Base-by-base conservation (phyloP, 2,797 vertebrate species). In the Etheostoma nigrum region DNA sequence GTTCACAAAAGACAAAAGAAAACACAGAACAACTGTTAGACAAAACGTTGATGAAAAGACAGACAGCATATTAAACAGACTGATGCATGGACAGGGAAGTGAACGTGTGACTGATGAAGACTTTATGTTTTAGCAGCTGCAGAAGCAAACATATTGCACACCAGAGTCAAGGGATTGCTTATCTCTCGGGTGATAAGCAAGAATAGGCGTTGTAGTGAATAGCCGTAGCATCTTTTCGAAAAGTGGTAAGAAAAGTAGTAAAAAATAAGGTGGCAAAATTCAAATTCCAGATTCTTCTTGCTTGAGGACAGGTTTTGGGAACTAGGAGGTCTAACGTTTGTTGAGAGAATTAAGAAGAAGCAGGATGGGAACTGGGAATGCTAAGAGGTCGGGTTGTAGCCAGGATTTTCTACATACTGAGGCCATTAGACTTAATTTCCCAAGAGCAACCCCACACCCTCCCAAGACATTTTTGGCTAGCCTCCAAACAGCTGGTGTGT, bases 1-100 rank as follows among this genome's bases (percentile, higher is more conserved):
- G 21, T 61, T 76, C 69, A 90, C 78, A 54, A 72, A 48, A 95
- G 92, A 83, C 74, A 93, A 85, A 76, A 86, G 76, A 66, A 58
- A 73, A 83, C 10, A 83, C 30, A 82, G 18, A 70, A 78, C 42
- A 64, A 74, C 60, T 27, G 84, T 89, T 82, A 90, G 86, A 91
- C 68, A 55, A 58, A 74, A 79, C 48, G 15, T 11, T 36, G 72
- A 83, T 80, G 73, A 80, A 62, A 19, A 57, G 67, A 86, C 59
- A 72, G 30, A 87, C 23, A 81, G 77, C 70, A 71, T 49, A 74
- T 40, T 59, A 76, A 65, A 84, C 72, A 36, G 13, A 48, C 52
- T 4, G 52, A 78, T 53, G 81, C 62, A 58, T 51, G 67, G 81
- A 86, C 47, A 52, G 57, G 73, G 78, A 44, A 2, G 19, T 77